Conservation (phyloP, 2,888 invertebrate genomes). For the Odontomyia ornata region DNA sequence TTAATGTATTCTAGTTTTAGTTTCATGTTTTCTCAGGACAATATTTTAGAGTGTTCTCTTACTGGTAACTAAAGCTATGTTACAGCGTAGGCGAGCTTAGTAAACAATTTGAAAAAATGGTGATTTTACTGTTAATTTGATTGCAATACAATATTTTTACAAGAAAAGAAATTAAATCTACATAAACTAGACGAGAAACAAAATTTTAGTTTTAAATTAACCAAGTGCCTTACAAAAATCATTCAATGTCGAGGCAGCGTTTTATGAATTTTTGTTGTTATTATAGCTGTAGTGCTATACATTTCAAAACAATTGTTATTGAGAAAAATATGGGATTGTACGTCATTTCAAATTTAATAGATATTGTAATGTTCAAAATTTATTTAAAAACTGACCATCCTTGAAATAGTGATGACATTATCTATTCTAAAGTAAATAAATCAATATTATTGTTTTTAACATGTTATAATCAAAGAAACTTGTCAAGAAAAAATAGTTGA, state of each 20-base stretch:
- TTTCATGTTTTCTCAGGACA: slow-evolving; percentile 3
- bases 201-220: not conserved
- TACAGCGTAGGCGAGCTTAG: not conserved
- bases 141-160: slow-evolving; percentile 34
- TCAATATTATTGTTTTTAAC: no score
- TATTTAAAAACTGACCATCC: no score
- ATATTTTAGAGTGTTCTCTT: not conserved
- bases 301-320: no score
- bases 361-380: no score
- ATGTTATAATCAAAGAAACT: no score
- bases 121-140: slow-evolving; percentile 25
- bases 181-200: not conserved
- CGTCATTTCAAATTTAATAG: no score
- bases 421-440: no score
- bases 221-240: slow-evolving; percentile 20
- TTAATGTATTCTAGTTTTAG: not conserved
- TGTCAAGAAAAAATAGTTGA: not conserved
- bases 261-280: not conserved
- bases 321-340: no score
- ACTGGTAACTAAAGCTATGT: not conserved
- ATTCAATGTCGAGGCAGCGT: not conserved
- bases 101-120: not conserved
- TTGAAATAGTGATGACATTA: no score
- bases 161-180: not conserved
- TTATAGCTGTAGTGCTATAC: not conserved